Evolutionary conservation across 2,113 vertebrate genomes (phyloP), one percentile per base, ranked within the genome.

Genomic region (Recurvirostra avosetta): DNA sequence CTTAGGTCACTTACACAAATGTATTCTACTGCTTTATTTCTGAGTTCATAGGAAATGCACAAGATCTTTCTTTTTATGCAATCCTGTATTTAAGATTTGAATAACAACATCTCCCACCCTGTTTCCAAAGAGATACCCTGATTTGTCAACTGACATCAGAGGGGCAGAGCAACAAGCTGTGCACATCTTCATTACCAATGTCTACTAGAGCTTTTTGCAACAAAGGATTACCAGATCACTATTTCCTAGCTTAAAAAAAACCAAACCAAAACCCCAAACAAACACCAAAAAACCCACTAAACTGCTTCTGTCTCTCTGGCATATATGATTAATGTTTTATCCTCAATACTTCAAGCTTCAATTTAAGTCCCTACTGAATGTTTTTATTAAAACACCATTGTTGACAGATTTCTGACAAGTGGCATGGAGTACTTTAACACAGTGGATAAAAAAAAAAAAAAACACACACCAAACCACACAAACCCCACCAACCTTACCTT

Each of bases 391-490:
- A 59, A 82, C 76, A 21, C 19, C 13, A 40, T 2, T 53, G 49
- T 6, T 47, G 36, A 65, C 3, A 66, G 15, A 41, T 67, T 84
- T 55, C 59, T 73, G 30, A 49, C 12, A 63, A 81, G 32, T 67
- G 23, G 63, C 65, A 34, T 4, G 7, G 26, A 49, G 50, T 40
- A 40, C 17, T 70, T 56, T 8, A 65, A 71, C 41, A 63, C 23
- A 62, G 26, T 38, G 12, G 25, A 43, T 41, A 2, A 1, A 47
- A 41, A 1, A 2, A 1, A 52, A 83, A 50, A 14, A 5, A 32
- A 49, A n/a, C n/a, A n/a, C n/a, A n/a, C n/a, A n/a, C n/a, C 26
- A 7, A 25, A 45, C 2, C 1, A 49, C 30, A 1, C 1, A 22
- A 49, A 49, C 12, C 49, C 49, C 49, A 45, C 47, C 32, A 34